Percentiles rank a stretch among this genome's conserved stretches.
Evolutionary conservation across 2,113 vertebrate species (phyloP).

Genomic region (Myiagra hebetior): DNA sequence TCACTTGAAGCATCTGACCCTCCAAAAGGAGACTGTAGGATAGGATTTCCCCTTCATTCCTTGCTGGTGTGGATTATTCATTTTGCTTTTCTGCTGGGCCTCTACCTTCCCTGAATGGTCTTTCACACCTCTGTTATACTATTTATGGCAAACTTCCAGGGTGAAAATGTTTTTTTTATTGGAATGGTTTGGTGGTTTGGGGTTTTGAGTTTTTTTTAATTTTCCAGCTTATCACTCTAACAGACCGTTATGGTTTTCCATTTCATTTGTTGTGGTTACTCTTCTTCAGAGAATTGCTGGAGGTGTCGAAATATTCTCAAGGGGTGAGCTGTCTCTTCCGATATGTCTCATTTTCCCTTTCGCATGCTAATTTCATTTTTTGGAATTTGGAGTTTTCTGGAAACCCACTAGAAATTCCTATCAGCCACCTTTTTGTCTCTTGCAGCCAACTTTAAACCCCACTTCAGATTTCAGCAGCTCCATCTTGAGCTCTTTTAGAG

Average conservation of each 20-base stretch:
- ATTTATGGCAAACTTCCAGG: not conserved
- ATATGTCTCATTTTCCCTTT: not conserved
- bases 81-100: not conserved
- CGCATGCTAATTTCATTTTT: not conserved
- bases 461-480: not conserved
- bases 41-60: not conserved
- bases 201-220: not conserved
- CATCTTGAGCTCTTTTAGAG: not conserved
- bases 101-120: not conserved
- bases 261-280: not conserved
- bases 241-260: not conserved
- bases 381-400: not conserved
- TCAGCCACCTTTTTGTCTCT: not conserved
- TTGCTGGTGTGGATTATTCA: not conserved
- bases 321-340: not conserved
- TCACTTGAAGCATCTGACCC: not conserved
- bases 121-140: not conserved
- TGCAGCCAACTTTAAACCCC: rapidly evolving
- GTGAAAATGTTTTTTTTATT: not conserved
- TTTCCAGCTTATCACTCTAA: not conserved
- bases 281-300: not conserved
- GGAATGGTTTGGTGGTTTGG: not conserved
- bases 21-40: not conserved
- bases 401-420: not conserved
- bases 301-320: not conserved